Conservation (phyloP, 2,113 vertebrate species). For the Balaenoptera acutorostrata region DNA sequence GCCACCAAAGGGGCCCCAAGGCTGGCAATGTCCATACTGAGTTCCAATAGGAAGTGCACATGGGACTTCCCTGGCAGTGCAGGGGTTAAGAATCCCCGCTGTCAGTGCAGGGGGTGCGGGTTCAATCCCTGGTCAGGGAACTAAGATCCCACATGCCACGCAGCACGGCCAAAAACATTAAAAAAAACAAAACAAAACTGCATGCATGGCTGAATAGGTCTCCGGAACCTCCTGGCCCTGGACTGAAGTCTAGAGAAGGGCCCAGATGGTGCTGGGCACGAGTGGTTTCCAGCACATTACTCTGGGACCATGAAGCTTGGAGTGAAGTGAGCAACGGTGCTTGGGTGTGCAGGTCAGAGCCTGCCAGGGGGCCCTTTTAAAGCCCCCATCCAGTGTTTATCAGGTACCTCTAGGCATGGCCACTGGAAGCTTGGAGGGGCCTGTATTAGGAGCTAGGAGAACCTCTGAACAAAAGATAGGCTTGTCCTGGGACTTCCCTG, state of each 20-base stretch:
- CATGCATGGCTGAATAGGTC: neutral
- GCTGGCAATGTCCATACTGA: neutral
- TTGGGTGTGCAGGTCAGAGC: neutral
- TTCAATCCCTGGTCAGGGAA: no score
- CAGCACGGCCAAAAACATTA: no score
- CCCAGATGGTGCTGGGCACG: neutral
- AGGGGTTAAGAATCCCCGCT: no score
- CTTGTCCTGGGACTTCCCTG: neutral
- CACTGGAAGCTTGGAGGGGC: neutral
- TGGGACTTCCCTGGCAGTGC: no score
- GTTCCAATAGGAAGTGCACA: neutral
- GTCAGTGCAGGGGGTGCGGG: no score
- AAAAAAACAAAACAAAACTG: no score
- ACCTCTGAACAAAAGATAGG: neutral
- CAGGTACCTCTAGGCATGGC: neutral
- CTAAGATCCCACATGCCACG: no score
- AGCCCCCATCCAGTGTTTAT: neutral
- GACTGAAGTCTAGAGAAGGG: neutral
- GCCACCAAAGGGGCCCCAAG: neutral
- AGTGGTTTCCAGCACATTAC: neutral
- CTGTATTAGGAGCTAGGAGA: neutral
- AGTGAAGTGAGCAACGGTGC: neutral
- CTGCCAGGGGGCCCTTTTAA: neutral
- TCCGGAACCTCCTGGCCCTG: neutral
- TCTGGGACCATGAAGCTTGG: neutral